Base-by-base conservation (phyloP, 2,113 vertebrate species). In the Hippocampus abdominalis region DNA sequence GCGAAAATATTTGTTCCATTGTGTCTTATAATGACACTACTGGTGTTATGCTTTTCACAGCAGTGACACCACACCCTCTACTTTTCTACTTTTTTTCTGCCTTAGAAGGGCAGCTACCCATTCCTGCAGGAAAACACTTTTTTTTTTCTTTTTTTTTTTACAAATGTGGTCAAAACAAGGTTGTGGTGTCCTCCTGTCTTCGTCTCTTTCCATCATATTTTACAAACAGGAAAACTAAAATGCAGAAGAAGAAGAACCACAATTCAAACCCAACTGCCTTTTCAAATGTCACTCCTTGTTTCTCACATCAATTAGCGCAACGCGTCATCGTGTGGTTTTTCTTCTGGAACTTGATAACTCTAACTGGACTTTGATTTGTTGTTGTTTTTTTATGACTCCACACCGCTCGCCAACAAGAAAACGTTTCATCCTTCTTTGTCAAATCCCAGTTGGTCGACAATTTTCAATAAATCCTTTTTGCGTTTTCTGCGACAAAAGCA, bases 211-310 rank as follows among this genome's bases (percentile, higher is more conserved):
- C 74, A 73, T 86, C 70, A 73, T 88, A 80, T 90, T 89, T 84
- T 79, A 85, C 75, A 76, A 80, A 81, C 83, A 79, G 79, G 80
- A 79, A 85, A 83, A 62, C 90, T 78, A 81, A 70, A 82, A 80
- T 87, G 80, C 66, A 78, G 72, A 83, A 75, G 81, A 86, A 87
- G 83, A 78, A 78, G 60, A 62, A 21, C 32, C 32, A n/a, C 4
- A 80, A 70, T 79, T 72, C 81, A 78, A 84, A 86, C 90, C 87
- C 85, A 84, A 78, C 74, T 75, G 76, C 66, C 81, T 82, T 75
- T 86, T 75, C 84, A 86, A 72, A 73, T 80, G 85, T 84, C 84
- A 78, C 77, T 84, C 80, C 76, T 66, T 66, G 72, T 72, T 64
- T 65, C 75, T 87, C 77, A 77, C 76, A 69, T 54, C 85, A 84